Base-by-base conservation (phyloP, 2,888 invertebrate genomes). In the Loripinus fragilis region DNA sequence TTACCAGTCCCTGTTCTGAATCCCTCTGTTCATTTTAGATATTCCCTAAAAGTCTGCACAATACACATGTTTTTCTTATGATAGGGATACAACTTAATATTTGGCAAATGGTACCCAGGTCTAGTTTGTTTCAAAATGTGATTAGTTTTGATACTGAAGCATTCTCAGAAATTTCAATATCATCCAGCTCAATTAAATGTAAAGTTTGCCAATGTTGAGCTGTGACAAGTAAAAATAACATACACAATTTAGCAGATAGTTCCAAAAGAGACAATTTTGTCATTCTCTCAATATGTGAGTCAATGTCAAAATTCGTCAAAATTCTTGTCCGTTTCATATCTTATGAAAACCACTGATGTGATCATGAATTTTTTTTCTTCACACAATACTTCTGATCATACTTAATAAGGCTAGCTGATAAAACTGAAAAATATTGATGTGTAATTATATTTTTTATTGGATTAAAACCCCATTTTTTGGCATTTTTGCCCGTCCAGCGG, bases 1-100 rank as follows among this genome's bases (percentile, higher is more conserved):
- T 71, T 66, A 5, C 52, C 69, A 33, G n/a, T 45, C 52, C 68
- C 50, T 12, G 50, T 66, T 50, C 35, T 28, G n/a, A 50, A 50
- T 8, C 17, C n/a, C n/a, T n/a, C 23, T 50, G 55, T 55, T 28
- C 55, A 28, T 25, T 55, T 28, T 55, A 55, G 23, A 17, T 55
- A 55, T 17, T 7, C 5, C 8, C 28, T 28, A 12, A 55, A 7
- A 28, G 55, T 55, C 5, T 28, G 7, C 8, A 66, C 66, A 35
- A 66, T 66, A 41, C 66, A 66, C 28, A 66, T n/a, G 23, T 35
- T 33, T 35, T 12, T 66, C 42, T 41, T 66, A n/a, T 10, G n/a
- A 7, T 66, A 66, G 8, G n/a, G 23, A 35, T 66, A n/a, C 3
- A 66, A 23, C 12, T n/a, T 12, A 28, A 66, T 66, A 35, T 23